Base-by-base conservation (phyloP, 2,888 invertebrate genomes). In the Athetis lepigone region DNA sequence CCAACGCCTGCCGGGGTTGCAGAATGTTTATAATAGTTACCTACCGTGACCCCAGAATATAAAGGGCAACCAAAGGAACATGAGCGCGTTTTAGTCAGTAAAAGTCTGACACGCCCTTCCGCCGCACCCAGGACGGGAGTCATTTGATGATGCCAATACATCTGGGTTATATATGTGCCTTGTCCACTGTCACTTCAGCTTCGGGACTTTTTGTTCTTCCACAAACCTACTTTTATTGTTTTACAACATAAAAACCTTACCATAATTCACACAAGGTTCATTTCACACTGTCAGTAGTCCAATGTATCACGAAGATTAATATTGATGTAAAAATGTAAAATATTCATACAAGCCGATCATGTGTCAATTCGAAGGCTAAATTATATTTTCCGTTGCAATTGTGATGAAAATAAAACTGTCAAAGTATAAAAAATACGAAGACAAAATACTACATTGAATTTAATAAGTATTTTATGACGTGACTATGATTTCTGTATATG, bases 391-490 rank as follows among this genome's bases (percentile, higher is more conserved):
- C 18, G 43, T 21, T 59, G 18, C 18, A 60, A 7, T 50, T 52
- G 19, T 50, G 11, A 60, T 29, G 37, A 4, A 2, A 45, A 66
- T 60, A 21, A 27, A 27, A 8, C 37, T 21, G 33, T 60, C 66
- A 70, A n/a, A n/a, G 21, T 60, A 1, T n/a, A 27, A 39, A 25
- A 43, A 0, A 29, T 29, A 25, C 29, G 19, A 27, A 62, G 36
- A 23, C n/a, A 4, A 27, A n/a, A 7, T 16, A 11, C n/a, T 47
- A 37, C n/a, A 42, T 42, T 57, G 27, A 42, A 42, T 46, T 40
- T n/a, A 65, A 65, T 67, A n/a, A n/a, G n/a, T n/a, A 37, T 52
- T 66, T 63, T 66, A 66, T 63, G 37, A 18, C 27, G n/a, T 36
- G 21, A 13, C 16, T 66, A 23, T 27, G n/a, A 54, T 43, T n/a